Conservation (phyloP, 2,797 vertebrate species). For the Ctenopoma kingsleyae region DNA sequence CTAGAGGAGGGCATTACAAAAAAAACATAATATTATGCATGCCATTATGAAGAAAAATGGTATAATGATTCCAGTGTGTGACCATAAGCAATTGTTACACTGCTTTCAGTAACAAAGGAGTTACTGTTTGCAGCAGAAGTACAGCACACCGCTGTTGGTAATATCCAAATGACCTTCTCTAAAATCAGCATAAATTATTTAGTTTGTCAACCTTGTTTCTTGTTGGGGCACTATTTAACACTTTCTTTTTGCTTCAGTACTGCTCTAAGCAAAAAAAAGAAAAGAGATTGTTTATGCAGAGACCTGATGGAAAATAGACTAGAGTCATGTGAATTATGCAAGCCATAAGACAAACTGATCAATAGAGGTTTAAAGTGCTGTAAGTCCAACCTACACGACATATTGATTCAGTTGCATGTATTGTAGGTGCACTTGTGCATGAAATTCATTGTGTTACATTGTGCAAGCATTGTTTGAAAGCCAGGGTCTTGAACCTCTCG, state of each 20-base stretch:
- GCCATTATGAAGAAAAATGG: not conserved
- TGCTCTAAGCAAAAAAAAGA: not conserved
- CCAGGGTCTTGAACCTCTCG: slow-evolving; percentile 24
- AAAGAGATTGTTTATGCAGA: not conserved
- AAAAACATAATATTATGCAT: not conserved
- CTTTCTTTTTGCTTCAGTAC: not conserved
- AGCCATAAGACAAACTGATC: slow-evolving; percentile 62
- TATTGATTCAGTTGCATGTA: slow-evolving; percentile 60
- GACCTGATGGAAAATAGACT: slow-evolving; percentile 23
- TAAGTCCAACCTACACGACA: slow-evolving; percentile 50
- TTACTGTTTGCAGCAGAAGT: not conserved
- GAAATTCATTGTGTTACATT: slow-evolving; percentile 63
- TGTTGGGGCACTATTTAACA: not conserved
- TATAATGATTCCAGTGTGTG: not conserved
- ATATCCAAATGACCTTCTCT: not conserved
- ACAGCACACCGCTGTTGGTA: not conserved
- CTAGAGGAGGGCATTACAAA: not conserved
- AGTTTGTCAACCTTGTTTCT: too few species aligned
- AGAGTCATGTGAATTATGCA: slow-evolving; percentile 57
- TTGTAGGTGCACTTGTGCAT: slow-evolving; percentile 60
- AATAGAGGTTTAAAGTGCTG: slow-evolving; percentile 65
- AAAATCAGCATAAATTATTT: not conserved
- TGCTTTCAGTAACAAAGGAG: not conserved
- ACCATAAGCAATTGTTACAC: not conserved
- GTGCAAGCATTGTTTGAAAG: slow-evolving; percentile 24